Percentiles rank a stretch among this genome's conserved stretches.
Evolutionary conservation across 2,113 vertebrate species (phyloP).

Genomic region (Vidua chalybeata): DNA sequence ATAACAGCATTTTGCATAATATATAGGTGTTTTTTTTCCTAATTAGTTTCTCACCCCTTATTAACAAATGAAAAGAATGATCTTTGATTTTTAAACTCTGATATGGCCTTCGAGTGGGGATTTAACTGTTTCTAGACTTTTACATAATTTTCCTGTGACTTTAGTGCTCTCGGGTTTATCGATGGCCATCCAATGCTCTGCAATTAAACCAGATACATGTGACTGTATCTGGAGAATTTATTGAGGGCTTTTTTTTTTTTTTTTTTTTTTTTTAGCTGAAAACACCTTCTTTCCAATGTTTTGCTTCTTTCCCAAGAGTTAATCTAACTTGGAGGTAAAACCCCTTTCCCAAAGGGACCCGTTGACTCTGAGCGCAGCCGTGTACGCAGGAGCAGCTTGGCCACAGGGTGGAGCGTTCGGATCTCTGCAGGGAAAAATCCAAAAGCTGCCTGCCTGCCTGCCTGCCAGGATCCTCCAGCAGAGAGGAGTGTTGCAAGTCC

Average conservation of each 20-base stretch:
- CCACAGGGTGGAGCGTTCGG: slow-evolving; percentile 43
- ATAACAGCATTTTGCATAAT: neutral
- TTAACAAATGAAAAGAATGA: neutral
- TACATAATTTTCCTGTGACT: neutral
- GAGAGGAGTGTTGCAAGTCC: accelerated
- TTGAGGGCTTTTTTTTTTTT: too few relatives aligned
- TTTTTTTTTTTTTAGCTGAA: neutral
- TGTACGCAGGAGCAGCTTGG: accelerated
- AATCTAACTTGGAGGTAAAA: neutral
- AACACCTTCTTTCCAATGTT: neutral
- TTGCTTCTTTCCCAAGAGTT: neutral
- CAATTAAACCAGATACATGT: neutral
- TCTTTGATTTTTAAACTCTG: neutral
- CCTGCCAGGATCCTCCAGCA: neutral
- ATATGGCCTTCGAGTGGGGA: neutral
- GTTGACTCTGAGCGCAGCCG: accelerated
- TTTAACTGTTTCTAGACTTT: neutral
- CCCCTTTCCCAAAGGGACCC: accelerated
- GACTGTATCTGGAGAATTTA: too few relatives aligned
- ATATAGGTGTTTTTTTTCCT: neutral
- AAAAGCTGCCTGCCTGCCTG: neutral
- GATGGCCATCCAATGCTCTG: neutral
- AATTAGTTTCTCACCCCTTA: neutral
- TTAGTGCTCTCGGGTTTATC: neutral
- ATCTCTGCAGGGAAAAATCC: neutral